Evolutionary conservation across 2,113 vertebrate genomes (phyloP), one percentile per base, ranked within the genome.

Genomic region (Strigops habroptila): DNA sequence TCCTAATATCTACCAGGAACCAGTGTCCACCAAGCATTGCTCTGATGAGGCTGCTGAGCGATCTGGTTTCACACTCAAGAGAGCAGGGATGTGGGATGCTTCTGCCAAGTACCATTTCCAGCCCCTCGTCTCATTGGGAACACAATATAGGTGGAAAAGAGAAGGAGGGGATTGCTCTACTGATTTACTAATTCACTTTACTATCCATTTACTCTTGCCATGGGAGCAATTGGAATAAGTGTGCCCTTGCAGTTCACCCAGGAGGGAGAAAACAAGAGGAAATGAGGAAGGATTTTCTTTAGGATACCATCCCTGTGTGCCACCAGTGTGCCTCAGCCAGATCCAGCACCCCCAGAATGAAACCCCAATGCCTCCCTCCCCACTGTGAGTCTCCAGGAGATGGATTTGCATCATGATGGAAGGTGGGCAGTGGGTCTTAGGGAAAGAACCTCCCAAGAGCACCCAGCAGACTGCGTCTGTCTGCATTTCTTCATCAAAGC

Each of bases 341-440:
- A 83, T 8, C 39, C 43, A 88, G 76, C n/a, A 70, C 1, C 17
- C 35, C 30, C 21, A 49, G 6, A 17, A 10, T 0, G 16, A 88
- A 91, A 65, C 6, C 37, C 46, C 74, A 84, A 24, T 1, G 2
- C 57, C 7, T 84, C 27, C 24, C 24, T 78, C n/a, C 52, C 17
- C 43, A 64, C 6, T 65, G 18, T 0, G 3, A 65, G 9, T 30
- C 69, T 75, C 69, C 85, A 78, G 44, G 44, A 84, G 46, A 59
- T 44, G 60, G 25, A 81, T 28, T 3, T 22, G n/a, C 39, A 64
- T 16, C 1, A 0, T 6, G 73, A 80, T 6, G 53, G 71, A 83
- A 88, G 68, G 1, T 0, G 0, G 24, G 71, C 43, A 83, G 48
- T 0, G 0, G 33, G 33, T 60, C 27, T 60, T 17, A 69, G 1